A percentile compares a stretch with the other conserved stretches of the same genome.
Evolutionary conservation across 2,113 vertebrate genomes (phyloP).

Genomic region (Diphyllodes magnificus): DNA sequence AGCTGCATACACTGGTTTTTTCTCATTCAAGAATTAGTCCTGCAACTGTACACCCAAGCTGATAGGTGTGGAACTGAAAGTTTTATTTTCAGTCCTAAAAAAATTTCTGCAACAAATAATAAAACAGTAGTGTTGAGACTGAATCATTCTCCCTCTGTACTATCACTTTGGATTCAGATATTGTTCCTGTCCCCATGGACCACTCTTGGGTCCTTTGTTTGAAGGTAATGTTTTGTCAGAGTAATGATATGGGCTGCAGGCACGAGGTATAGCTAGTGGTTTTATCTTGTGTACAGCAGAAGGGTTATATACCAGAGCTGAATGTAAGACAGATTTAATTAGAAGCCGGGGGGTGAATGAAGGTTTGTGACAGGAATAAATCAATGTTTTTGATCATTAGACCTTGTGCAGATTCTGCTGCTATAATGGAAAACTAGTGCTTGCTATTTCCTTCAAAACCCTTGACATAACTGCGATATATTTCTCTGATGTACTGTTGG

Average conservation of each 20-base stretch:
- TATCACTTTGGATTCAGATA: neutral
- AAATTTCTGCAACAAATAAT: neutral
- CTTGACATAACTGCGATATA: neutral
- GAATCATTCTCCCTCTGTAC: neutral
- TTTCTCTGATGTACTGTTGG: neutral
- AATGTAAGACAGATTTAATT: conserved; percentile 45
- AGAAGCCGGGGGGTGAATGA: conserved; percentile 5
- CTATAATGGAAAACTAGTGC: neutral
- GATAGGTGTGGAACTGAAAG: neutral
- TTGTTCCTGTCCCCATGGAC: neutral
- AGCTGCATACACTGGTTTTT: neutral
- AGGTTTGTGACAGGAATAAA: conserved; percentile 46
- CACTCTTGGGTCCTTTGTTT: neutral
- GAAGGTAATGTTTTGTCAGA: neutral
- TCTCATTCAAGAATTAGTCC: neutral
- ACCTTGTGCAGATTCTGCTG: conserved; percentile 5
- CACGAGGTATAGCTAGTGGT: neutral
- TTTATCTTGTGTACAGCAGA: conserved; percentile 33
- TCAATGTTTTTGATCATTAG: conserved; percentile 58
- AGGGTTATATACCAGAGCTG: neutral
- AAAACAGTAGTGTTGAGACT: neutral
- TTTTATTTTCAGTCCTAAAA: neutral
- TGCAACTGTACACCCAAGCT: neutral
- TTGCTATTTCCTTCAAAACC: conserved; percentile 14
- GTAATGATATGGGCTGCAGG: neutral